phyloP scores from a whole-genome alignment of 2,888 invertebrate species.

The Habrosyne pyritoides region DNA sequence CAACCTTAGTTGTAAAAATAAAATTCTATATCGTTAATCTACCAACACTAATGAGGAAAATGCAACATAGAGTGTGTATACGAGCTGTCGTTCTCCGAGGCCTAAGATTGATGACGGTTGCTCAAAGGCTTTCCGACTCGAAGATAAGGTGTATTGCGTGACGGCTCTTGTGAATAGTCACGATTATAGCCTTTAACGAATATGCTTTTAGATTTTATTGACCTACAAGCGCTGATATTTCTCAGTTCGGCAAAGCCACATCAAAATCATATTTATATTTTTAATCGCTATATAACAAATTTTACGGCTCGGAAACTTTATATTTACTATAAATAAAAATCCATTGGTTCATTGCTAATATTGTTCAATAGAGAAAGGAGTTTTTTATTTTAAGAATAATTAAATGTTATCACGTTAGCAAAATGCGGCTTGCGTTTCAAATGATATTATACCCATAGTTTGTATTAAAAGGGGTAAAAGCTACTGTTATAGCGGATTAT shows the following conservation, averaged over 20 bases:
- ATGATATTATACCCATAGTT: too few species aligned
- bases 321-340: not conserved
- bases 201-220: slow-evolving; percentile 48
- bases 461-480: too few species aligned
- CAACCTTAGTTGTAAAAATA: slow-evolving; percentile 15
- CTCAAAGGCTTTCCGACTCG: slow-evolving; percentile 51
- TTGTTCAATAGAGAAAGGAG: too few species aligned
- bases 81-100: slow-evolving; percentile 43
- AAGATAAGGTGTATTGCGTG: slow-evolving; percentile 70
- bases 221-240: slow-evolving; percentile 35
- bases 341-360: too few species aligned
- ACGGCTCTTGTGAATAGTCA: slow-evolving; percentile 51
- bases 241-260: slow-evolving; percentile 27
- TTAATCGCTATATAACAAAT: too few species aligned
- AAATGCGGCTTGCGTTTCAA: too few species aligned
- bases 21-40: not conserved
- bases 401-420: too few species aligned
- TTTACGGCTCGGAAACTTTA: too few species aligned
- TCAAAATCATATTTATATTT: slow-evolving; percentile 15
- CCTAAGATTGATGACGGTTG: slow-evolving; percentile 64
- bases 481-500: too few species aligned
- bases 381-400: too few species aligned
- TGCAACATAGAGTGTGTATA: slow-evolving; percentile 31
- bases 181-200: slow-evolving; percentile 46
- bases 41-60: not conserved